Conservation (phyloP, 2,888 invertebrate genomes). For the Phaedon cochleariae region DNA sequence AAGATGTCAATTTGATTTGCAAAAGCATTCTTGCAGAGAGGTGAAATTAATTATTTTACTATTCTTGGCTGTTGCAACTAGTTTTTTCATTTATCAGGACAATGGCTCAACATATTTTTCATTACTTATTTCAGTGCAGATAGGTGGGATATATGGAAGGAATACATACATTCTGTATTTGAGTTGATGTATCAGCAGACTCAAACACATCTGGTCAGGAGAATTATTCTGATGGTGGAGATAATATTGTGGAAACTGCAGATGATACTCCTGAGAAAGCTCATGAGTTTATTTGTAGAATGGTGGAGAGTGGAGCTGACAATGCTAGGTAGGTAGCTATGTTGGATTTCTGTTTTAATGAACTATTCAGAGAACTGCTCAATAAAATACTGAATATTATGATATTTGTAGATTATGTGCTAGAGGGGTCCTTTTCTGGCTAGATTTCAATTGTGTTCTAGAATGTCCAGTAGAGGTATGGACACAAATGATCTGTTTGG, state of each 20-base stretch:
- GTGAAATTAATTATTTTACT: conserved; percentile 61
- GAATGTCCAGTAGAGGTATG: conserved; percentile 65
- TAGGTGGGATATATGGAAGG: conserved; percentile 77
- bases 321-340: conserved; percentile 52
- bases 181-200: conserved; percentile 62
- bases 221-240: conserved; percentile 16
- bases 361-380: neutral
- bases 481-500: conserved; percentile 68
- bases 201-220: conserved; percentile 34
- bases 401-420: conserved; percentile 59
- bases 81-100: neutral
- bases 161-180: conserved; percentile 77
- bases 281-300: conserved; percentile 60
- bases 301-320: conserved; percentile 58
- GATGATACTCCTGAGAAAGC: conserved; percentile 61
- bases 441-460: conserved; percentile 77
- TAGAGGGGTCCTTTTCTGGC: conserved; percentile 88
- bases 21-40: conserved; percentile 78
- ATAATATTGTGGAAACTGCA: conserved; percentile 48
- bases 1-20: conserved; percentile 76
- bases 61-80: neutral
- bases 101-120: too few relatives aligned
- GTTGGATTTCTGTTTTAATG: neutral
- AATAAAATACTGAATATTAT: neutral
- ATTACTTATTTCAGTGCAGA: conserved; percentile 69